Evolutionary conservation across 2,888 invertebrate species (phyloP), one percentile per base, ranked within the genome.

Genomic region (Ophion obscuratus): DNA sequence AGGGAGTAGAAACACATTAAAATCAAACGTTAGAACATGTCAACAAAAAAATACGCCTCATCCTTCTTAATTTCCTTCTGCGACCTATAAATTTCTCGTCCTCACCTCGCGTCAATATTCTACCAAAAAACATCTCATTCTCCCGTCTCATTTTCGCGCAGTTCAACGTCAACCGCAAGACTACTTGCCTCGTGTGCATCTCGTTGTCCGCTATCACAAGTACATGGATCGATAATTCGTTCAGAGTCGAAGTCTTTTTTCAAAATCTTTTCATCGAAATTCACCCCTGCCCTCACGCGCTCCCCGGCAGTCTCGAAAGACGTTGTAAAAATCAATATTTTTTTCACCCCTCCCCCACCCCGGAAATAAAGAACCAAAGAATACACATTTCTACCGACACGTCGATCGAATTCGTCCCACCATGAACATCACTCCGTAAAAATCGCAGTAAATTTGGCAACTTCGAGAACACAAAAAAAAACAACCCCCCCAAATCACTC

Each of bases 401-500:
- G 78, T 73, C 57, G 76, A 82, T 84, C 66, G 66, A 83, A 62
- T 31, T 20, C 27, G 14, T 53, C 17, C 64, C 78, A 79, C 84
- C 82, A 4, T 31, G 4, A 31, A 31, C 4, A 31, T 31, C 31
- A 81, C 81, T 88, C 59, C 79, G 84, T 86, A 84, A 87, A 82
- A 86, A 86, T 83, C 78, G 53, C 57, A 79, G 74, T 67, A 76
- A 84, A 53, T 87, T 88, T 88, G 88, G 87, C 88, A 87, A 87
- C 83, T 85, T 84, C 10, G 59, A 84, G 70, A 83, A 81, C 81
- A 84, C 74, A 75, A 36, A 27, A 14, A 14, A n/a, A 59, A 24
- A 5, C 27, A 20, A 6, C n/a, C 47, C 4, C 4, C 27, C 64
- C 59, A 53, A 27, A 80, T 80, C 80, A 59, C 73, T 84, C 84